Conservation (phyloP, 30 jellyfish, hydroid and myxozoan species). For the Chrysaora quinquecirrha region DNA sequence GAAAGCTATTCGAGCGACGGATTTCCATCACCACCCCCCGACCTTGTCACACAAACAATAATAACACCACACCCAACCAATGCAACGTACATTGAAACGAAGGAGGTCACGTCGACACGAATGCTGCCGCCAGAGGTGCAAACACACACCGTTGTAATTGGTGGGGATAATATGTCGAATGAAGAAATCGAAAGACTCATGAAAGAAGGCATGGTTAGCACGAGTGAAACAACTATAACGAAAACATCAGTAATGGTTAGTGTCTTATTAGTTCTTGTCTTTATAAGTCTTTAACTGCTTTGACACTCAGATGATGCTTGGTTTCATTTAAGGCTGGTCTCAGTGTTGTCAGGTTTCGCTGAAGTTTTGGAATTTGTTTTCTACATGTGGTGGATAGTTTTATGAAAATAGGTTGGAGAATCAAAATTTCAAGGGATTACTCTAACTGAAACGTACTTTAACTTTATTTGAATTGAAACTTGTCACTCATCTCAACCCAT, state of each 20-base stretch:
- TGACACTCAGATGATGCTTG: no score
- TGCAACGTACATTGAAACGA: constrained; percentile 24
- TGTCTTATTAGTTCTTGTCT: no score
- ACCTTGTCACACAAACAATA: constrained; percentile 44
- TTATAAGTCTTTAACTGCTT: no score
- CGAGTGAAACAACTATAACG: constrained; percentile 60
- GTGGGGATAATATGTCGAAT: constrained; percentile 23
- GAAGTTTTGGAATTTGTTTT: no score
- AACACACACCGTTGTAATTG: constrained; percentile 41
- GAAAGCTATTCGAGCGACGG: constrained; percentile 14
- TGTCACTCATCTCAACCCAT: no score
- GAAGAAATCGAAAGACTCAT: constrained; percentile 56
- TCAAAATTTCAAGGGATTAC: no score
- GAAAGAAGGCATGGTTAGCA: constrained; percentile 26
- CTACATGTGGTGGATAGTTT: no score
- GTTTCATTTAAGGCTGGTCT: no score
- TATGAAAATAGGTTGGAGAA: no score
- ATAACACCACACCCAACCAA: constrained; percentile 16
- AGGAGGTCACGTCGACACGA: constrained; percentile 24
- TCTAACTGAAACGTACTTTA: no score
- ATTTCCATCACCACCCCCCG: constrained; percentile 73
- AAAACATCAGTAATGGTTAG: constrained; percentile 30
- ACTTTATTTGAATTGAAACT: no score
- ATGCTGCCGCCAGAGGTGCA: constrained; percentile 57
- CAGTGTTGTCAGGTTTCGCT: no score